These are phyloP conservation scores for Etia nguti DNA, from an alignment of 2,113 vertebrate genomes.

Conservation along the genomic window DNA sequence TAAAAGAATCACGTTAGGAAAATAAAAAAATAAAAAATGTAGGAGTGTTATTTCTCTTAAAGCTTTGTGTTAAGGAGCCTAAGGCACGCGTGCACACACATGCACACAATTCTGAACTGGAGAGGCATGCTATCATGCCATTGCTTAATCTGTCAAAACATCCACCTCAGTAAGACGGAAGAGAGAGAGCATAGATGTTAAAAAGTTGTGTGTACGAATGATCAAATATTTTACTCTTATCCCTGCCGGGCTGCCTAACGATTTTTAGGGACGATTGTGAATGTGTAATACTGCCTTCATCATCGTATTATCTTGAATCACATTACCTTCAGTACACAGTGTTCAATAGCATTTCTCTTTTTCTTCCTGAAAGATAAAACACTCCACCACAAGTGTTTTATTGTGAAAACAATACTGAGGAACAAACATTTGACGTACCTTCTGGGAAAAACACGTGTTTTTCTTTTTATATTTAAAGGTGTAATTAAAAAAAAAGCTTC, in stretches of 20 bases:
- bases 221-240: slow-evolving; percentile 8
- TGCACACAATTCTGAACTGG: not conserved
- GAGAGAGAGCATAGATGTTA: not conserved
- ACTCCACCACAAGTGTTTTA: not conserved
- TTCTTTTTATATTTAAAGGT: not conserved
- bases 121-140: slow-evolving; percentile 19
- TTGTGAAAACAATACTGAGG: not conserved
- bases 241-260: not conserved
- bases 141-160: slow-evolving; percentile 6
- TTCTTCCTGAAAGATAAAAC: not conserved
- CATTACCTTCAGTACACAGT: not conserved
- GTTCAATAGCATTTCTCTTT: not conserved
- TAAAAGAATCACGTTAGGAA: slow-evolving; percentile 47
- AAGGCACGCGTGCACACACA: not conserved
- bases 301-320: not conserved
- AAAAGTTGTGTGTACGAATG: not conserved
- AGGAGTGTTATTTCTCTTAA: slow-evolving; percentile 17
- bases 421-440: not conserved
- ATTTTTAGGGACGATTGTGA: not conserved
- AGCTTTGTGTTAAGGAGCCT: slow-evolving; percentile 15
- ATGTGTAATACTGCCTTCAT: not conserved
- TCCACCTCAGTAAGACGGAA: not conserved
- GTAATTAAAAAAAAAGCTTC: not conserved
- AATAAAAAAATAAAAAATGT: not conserved
- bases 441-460: not conserved